Evolutionary conservation across 2,888 invertebrate genomes (phyloP).

Genomic region (Agapostemon virescens): DNA sequence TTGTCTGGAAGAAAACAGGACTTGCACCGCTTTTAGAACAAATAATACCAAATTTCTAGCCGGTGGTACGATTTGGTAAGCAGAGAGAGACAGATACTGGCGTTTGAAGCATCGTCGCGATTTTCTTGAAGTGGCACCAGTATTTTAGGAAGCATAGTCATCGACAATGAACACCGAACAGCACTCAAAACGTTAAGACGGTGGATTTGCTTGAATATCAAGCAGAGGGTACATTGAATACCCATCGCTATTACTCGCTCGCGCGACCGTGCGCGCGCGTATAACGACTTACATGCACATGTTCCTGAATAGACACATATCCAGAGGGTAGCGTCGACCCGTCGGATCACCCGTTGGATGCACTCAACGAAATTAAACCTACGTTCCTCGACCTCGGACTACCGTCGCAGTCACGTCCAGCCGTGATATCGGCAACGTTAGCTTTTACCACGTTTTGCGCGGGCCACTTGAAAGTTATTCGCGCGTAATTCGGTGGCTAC

Average conservation of each 20-base stretch:
- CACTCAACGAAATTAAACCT: conserved; percentile 80
- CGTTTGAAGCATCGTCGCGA: background rate
- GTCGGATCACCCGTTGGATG: conserved; percentile 75
- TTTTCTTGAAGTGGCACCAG: background rate
- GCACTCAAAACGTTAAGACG: conserved; percentile 27
- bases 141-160: background rate
- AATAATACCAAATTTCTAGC: background rate
- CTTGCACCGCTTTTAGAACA: too few species aligned
- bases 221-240: conserved; percentile 35
- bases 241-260: conserved; percentile 32
- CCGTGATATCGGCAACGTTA: conserved; percentile 61
- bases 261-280: conserved; percentile 18
- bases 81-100: too few species aligned
- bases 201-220: conserved; percentile 34
- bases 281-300: conserved; percentile 37
- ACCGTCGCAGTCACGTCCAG: conserved; percentile 62
- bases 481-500: conserved; percentile 35
- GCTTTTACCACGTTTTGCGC: conserved; percentile 54
- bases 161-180: conserved; percentile 21
- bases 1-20: too few species aligned
- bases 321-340: conserved; percentile 54
- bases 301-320: conserved; percentile 48
- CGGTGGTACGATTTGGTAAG: background rate
- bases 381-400: conserved; percentile 69
- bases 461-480: conserved; percentile 47